Evolutionary conservation across 23 tunicate genomes (phyloP), one percentile per base, ranked within the genome.

Genomic region (Halocynthia aurantium): DNA sequence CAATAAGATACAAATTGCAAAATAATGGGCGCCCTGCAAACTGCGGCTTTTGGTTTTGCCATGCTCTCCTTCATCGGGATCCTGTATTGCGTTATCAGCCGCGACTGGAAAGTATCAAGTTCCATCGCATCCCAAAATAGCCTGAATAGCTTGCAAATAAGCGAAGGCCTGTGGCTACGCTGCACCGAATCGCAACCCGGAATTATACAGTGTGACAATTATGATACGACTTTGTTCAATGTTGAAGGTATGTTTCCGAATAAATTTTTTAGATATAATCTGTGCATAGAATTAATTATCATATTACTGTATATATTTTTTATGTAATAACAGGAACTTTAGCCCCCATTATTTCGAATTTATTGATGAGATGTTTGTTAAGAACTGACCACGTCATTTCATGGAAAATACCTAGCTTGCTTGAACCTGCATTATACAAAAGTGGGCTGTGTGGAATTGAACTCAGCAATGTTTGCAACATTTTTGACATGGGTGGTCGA

Each of bases 101-200:
- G 74, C 52, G 98, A 92, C 52, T 92, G 98, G 98, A 86, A 81
- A 58, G 76, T 87, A 21, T 80, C 77, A 63, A 92, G 91, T 76
- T 53, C 55, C 12, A 77, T 87, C 67, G 69, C 91, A 2, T 86
- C 92, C 8, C 92, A 82, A 60, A 77, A 84, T 18, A 81, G 67
- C 51, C 52, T 92, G 62, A 19, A 70, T 50, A 73, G 65, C 18
- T 13, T 87, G 50, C 86, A 86, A 61, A 6, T 73, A 4, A 55
- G 70, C 61, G 91, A 86, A 53, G 98, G 98, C 22, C 62, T 92
- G 31, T 92, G 98, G 98, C 64, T 82, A 69, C 71, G 98, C 51
- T 92, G 98, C 79, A 73, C 82, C 17, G 76, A 80, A 11, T 88
- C 98, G 0, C 8, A 19, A 7, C 76, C 85, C 10, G 92, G 92